These are phyloP conservation scores for Camarhynchus parvulus DNA, from an alignment of 2,113 vertebrate genomes.

Conservation along the genomic window DNA sequence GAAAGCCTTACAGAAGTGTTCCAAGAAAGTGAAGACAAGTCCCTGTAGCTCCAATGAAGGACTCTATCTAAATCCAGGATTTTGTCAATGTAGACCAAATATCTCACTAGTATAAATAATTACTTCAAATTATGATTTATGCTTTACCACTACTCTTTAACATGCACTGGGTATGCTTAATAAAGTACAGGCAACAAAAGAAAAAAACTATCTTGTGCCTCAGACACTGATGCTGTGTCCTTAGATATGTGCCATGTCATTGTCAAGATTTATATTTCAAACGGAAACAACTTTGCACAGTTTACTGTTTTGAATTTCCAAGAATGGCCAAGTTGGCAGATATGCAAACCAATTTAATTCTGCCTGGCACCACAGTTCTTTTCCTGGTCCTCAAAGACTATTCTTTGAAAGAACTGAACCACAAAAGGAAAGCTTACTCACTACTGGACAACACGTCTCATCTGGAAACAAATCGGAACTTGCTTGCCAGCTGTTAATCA, in stretches of 20 bases:
- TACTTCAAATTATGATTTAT: not conserved
- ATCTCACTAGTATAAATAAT: not conserved
- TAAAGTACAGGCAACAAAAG: not conserved
- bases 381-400: not conserved
- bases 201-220: not conserved
- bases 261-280: not conserved
- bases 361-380: not conserved
- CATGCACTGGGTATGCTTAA: not conserved
- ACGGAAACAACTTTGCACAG: not conserved
- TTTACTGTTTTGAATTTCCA: not conserved
- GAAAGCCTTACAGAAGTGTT: not conserved
- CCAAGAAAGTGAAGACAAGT: not conserved
- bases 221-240: not conserved
- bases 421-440: slow-evolving; percentile 38
- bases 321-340: slow-evolving; percentile 29
- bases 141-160: not conserved
- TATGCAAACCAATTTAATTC: slow-evolving; percentile 26
- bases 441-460: not conserved
- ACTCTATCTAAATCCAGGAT: not conserved
- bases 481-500: slow-evolving; percentile 24
- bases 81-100: not conserved
- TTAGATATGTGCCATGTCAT: not conserved
- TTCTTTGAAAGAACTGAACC: slow-evolving; percentile 51
- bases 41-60: not conserved
- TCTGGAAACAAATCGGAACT: slow-evolving; percentile 27